Evolutionary conservation across 1,140 invertebrate species (phyloP), one percentile per base, ranked within the genome.

Genomic region (Drosophila kikkawai): DNA sequence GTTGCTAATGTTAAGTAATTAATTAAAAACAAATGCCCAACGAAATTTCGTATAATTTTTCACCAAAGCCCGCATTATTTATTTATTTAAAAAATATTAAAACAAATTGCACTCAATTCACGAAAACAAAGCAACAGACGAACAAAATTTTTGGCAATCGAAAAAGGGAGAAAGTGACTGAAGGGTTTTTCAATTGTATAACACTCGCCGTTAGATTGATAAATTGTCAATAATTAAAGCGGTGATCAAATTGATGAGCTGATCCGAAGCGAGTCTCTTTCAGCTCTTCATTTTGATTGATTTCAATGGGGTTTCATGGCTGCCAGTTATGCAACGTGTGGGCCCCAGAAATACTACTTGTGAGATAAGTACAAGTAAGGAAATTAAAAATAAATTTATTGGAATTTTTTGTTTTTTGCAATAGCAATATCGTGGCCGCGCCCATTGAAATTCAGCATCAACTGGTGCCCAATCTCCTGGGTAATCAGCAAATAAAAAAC

Each of bases 401-500:
- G 42, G 65, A 41, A 67, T 80, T 69, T 22, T 37, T 80, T 68
- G n/a, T 37, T 61, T 50, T 39, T 61, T 47, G 51, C 48, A 59
- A 42, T 41, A 47, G 48, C 60, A 61, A 77, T 82, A 29, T 48
- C 32, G 26, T 41, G n/a, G 63, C 74, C 74, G 55, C 75, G 55
- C 73, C 75, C 63, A 77, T 68, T 50, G 50, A 50, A 37, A 17
- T 68, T 36, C 32, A 44, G 44, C 32, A 39, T 9, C 36, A 50
- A 39, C 41, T 56, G 42, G 32, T 9, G 15, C n/a, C 26, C 60
- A 75, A 87, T 87, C 84, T 74, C 29, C 55, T 22, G 68, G 65
- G 44, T 87, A 87, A 87, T 88, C 84, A 87, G 84, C 61, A 87
- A 90, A 80, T 67, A 48, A 48, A 48, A 45, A 63, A 55, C 12